phyloP scores from a whole-genome alignment of 2,113 vertebrate genomes.

The Lepisosteus osseus region DNA sequence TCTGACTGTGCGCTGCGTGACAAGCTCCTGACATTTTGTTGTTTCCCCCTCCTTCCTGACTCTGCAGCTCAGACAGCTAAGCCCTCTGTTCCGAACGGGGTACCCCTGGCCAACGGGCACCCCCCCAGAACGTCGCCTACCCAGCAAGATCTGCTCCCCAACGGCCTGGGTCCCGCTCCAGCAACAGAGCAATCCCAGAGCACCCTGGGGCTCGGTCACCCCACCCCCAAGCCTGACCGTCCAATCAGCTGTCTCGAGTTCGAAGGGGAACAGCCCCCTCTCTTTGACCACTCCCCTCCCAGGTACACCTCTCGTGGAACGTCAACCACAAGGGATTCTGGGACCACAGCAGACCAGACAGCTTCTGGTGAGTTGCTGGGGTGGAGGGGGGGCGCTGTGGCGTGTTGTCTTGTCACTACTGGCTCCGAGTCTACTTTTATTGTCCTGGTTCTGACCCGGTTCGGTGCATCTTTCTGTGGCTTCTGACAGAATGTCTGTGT shows the following conservation, averaged over 20 bases:
- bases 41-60: neutral
- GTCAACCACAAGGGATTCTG: constrained; percentile 53
- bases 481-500: neutral
- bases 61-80: neutral
- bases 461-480: neutral
- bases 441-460: neutral
- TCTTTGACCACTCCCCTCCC: constrained; percentile 28
- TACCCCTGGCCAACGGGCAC: constrained; percentile 31
- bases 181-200: constrained; percentile 47
- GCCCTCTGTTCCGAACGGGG: constrained; percentile 49
- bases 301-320: constrained; percentile 56
- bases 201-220: constrained; percentile 32
- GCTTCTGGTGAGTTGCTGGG: constrained; percentile 45
- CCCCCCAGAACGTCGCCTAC: constrained; percentile 49
- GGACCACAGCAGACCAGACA: constrained; percentile 49
- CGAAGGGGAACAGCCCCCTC: constrained; percentile 36
- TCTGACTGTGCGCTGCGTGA: neutral
- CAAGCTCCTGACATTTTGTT: neutral
- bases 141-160: constrained; percentile 50
- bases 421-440: constrained; percentile 31
- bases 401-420: neutral
- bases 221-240: constrained; percentile 24
- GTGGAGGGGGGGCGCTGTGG: neutral
- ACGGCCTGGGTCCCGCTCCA: constrained; percentile 46
- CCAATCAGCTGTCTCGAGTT: constrained; percentile 30